Evolutionary conservation across 2,888 invertebrate genomes (phyloP), one percentile per base, ranked within the genome.

Genomic region (Amphipyra berbera): DNA sequence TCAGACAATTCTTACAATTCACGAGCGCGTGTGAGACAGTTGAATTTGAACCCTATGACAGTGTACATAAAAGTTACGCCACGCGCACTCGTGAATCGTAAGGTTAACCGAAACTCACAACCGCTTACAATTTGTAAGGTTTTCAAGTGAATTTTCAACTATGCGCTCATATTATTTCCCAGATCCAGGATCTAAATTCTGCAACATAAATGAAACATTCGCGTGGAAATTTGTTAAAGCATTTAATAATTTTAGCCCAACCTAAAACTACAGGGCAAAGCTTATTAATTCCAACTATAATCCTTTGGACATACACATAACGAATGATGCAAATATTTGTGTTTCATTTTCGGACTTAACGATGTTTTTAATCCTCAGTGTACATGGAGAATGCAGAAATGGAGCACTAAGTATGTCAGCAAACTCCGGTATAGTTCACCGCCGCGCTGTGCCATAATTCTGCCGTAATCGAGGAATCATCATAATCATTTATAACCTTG

Each of bases 271-370:
- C 76, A 68, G 44, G 38, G 52, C 57, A 63, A 68, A 76, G 70
- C 73, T 75, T 79, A 81, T 78, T 83, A 83, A 75, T 78, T 76
- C 67, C 73, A 78, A 83, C 85, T 82, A 82, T 85, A 90, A 88
- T 86, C 86, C 88, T 68, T 68, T 72, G 64, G 71, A 80, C 71
- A 77, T 65, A 71, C 72, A 73, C 65, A 74, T 70, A 76, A 73
- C 69, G 72, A 79, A 77, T 80, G 73, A 79, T 78, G 88, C 82
- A 90, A 89, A 91, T 90, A 89, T 91, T 91, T 91, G 88, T 85
- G 81, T 92, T 91, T 88, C 88, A 91, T 91, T 91, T 90, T 85
- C 83, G 76, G 81, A 83, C 83, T 78, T 89, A 90, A 90, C 90
- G 85, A 90, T 89, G 89, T 88, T 90, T 91, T 91, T 90, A 91